Evolutionary conservation across 2,888 invertebrate genomes (phyloP).

Genomic region (Cheilosia vernalis): DNA sequence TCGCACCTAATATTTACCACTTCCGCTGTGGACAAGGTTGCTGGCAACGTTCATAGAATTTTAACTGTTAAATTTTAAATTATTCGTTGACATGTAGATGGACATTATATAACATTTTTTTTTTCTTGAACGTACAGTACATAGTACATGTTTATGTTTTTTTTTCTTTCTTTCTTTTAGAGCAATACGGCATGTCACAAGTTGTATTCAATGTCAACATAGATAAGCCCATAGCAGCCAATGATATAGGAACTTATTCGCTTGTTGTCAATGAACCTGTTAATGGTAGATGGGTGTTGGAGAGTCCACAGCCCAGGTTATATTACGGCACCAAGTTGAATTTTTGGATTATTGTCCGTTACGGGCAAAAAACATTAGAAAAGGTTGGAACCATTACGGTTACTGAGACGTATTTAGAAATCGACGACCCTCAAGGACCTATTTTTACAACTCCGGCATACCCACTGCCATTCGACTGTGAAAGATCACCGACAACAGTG

Average conservation of each 20-base stretch:
- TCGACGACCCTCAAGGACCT: constrained; percentile 4
- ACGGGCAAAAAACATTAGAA: constrained; percentile 44
- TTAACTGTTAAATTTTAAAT: no score
- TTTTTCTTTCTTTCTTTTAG: constrained; percentile 14
- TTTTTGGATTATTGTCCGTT: constrained; percentile 85
- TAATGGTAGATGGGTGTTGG: constrained; percentile 85
- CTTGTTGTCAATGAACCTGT: constrained; percentile 83
- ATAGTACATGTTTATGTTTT: not conserved
- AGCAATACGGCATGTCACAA: constrained; percentile 82
- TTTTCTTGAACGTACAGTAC: no score
- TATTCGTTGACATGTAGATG: no score
- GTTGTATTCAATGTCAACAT: constrained; percentile 88
- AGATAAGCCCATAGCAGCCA: constrained; percentile 84
- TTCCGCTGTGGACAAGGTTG: no score
- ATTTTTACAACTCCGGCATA: not conserved
- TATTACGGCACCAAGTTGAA: constrained; percentile 85
- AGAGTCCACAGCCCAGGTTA: constrained; percentile 83
- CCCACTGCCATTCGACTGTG: constrained; percentile 29
- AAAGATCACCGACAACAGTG: constrained; percentile 79
- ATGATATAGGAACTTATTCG: constrained; percentile 84
- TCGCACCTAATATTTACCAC: no score
- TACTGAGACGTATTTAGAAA: constrained; percentile 8
- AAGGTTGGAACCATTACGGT: constrained; percentile 14
- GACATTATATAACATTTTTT: no score
- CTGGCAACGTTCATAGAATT: no score